These are phyloP conservation scores for Agrypnia vestita DNA, from an alignment of 1,140 invertebrate genomes.

Conservation along the genomic window DNA sequence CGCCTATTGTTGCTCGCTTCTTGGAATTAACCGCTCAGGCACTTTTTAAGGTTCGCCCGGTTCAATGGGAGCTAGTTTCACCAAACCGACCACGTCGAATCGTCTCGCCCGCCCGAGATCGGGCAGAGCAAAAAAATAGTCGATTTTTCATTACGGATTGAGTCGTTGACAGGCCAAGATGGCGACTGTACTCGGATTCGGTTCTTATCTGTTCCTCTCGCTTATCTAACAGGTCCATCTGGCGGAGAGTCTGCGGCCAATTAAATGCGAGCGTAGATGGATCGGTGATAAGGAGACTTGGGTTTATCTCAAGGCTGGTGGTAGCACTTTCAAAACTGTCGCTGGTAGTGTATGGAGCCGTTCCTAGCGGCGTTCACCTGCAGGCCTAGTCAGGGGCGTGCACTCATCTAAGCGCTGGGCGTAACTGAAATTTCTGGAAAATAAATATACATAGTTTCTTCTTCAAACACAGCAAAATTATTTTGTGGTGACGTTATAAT, in stretches of 20 bases:
- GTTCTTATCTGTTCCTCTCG: constrained; percentile 13
- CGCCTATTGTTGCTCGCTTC: no score
- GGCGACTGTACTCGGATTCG: background rate
- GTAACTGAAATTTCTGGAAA: no score
- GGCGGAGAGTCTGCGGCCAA: background rate
- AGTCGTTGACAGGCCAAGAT: constrained; percentile 7
- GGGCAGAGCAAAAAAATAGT: constrained; percentile 12
- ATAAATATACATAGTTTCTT: no score
- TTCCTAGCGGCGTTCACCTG: constrained; percentile 5
- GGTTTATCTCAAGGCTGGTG: constrained; percentile 30
- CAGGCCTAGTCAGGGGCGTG: no score
- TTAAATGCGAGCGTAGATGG: constrained; percentile 25
- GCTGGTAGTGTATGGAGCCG: background rate
- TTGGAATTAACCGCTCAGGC: no score
- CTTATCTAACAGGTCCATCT: constrained; percentile 31
- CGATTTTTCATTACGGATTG: constrained; percentile 30
- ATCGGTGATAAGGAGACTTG: constrained; percentile 10
- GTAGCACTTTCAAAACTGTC: constrained; percentile 44
- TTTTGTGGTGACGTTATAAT: no score
- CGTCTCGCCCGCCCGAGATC: background rate
- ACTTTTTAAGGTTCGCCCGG: no score
- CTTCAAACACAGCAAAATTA: no score
- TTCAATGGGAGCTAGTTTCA: no score
- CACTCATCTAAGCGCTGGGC: no score
- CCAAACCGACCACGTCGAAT: background rate